Conservation (phyloP, 2,888 invertebrate genomes). For the Caenorhabditis angaria region DNA sequence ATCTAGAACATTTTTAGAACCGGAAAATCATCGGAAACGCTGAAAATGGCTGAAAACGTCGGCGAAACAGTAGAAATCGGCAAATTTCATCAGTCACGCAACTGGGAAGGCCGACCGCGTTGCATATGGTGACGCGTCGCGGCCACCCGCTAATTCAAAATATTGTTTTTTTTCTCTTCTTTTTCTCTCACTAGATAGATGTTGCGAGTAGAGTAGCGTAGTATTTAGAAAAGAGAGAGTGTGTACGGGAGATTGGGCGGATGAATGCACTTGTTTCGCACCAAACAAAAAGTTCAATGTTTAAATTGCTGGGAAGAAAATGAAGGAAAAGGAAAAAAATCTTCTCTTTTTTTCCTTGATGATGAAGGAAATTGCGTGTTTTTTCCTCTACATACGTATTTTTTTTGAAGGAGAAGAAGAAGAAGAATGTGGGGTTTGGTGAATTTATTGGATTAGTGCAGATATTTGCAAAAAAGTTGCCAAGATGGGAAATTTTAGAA, state of each 20-base stretch:
- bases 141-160: slow-evolving; percentile 40
- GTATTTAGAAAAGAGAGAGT: no score
- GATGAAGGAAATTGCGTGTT: slow-evolving; percentile 5
- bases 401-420: background rate
- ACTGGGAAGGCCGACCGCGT: slow-evolving; percentile 48
- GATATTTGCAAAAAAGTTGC: background rate
- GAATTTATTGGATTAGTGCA: background rate
- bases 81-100: slow-evolving; percentile 45
- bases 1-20: background rate
- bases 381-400: background rate
- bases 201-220: background rate
- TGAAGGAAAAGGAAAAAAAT: background rate
- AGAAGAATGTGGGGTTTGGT: background rate
- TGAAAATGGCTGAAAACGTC: background rate
- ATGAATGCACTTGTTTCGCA: slow-evolving; percentile 2
- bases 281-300: slow-evolving; percentile 2
- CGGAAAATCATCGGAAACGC: background rate
- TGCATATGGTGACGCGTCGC: slow-evolving; percentile 30
- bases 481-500: background rate
- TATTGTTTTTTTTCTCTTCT: slow-evolving; percentile 3
- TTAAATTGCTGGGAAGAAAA: slow-evolving; percentile 6
- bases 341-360: background rate
- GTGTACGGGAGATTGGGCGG: no score
- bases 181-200: slow-evolving; percentile 12
- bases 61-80: slow-evolving; percentile 22